Conservation (phyloP, 2,113 vertebrate species). For the Trochalopteron elliotii region DNA sequence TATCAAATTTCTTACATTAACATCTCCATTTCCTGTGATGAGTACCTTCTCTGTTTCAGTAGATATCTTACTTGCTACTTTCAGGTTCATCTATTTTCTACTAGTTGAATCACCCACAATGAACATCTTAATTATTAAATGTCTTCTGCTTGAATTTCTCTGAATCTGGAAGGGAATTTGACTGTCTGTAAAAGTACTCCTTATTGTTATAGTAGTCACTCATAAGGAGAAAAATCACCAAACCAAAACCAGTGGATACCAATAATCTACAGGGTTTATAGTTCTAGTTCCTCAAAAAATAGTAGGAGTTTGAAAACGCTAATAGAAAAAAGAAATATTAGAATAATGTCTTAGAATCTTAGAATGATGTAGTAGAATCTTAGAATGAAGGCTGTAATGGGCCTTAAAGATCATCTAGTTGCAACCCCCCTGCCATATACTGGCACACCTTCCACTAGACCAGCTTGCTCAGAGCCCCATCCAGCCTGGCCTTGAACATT, state of each 20-base stretch:
- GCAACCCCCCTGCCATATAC: fast-evolving
- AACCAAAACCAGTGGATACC: not conserved
- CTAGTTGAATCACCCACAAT: not conserved
- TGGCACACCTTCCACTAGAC: not conserved
- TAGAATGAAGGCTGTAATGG: not conserved
- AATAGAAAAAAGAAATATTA: not conserved
- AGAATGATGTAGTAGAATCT: not conserved
- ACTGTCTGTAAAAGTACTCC: not conserved
- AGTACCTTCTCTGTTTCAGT: not conserved
- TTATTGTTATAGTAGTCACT: not conserved
- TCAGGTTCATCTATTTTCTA: slow-evolving; percentile 37
- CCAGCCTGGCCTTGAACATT: not conserved
- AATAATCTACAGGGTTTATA: not conserved
- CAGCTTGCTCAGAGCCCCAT: not conserved
- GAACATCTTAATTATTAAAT: not conserved
- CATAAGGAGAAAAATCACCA: not conserved
- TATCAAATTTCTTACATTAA: not conserved
- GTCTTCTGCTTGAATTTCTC: not conserved
- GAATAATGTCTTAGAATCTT: not conserved
- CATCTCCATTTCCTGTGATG: not conserved
- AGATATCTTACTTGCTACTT: not conserved
- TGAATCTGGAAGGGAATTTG: not conserved
- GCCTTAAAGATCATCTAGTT: not conserved
- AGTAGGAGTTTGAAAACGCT: not conserved
- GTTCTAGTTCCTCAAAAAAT: not conserved